Percentiles rank a stretch among this genome's conserved stretches.
These are phyloP conservation scores for Microtus pennsylvanicus DNA, from an alignment of 2,113 vertebrate genomes.

Conservation along the genomic window DNA sequence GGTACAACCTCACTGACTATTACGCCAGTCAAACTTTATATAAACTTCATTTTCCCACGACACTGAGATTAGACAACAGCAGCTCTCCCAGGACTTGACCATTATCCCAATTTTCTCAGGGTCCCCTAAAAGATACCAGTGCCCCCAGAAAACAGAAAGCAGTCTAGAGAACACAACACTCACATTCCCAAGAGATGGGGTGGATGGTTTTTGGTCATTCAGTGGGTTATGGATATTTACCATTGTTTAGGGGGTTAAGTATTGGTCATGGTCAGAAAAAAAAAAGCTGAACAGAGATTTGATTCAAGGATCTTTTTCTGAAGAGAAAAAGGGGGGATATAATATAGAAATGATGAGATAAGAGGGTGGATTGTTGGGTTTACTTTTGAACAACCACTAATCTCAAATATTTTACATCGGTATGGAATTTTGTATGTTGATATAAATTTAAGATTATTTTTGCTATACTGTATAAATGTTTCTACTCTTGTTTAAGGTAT, in stretches of 20 bases:
- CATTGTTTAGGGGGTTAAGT: not conserved
- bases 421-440: not conserved
- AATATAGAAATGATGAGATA: not conserved
- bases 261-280: not conserved
- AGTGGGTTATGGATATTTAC: not conserved
- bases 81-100: not conserved
- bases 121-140: not conserved
- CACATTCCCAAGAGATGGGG: not conserved
- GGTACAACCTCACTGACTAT: not conserved
- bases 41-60: not conserved
- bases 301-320: not conserved
- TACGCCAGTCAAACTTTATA: not conserved
- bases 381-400: not conserved
- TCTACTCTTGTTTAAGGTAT: not conserved
- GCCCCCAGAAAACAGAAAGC: not conserved
- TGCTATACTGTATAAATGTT: not conserved
- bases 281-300: not conserved
- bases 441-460: not conserved
- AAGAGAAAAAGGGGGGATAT: not conserved
- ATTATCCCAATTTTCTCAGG: not conserved
- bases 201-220: not conserved
- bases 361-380: not conserved
- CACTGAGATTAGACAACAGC: not conserved
- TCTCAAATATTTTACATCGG: not conserved
- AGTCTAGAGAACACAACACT: not conserved